Base-by-base conservation (phyloP, 2,888 invertebrate genomes). In the Epirrhoe tristata region DNA sequence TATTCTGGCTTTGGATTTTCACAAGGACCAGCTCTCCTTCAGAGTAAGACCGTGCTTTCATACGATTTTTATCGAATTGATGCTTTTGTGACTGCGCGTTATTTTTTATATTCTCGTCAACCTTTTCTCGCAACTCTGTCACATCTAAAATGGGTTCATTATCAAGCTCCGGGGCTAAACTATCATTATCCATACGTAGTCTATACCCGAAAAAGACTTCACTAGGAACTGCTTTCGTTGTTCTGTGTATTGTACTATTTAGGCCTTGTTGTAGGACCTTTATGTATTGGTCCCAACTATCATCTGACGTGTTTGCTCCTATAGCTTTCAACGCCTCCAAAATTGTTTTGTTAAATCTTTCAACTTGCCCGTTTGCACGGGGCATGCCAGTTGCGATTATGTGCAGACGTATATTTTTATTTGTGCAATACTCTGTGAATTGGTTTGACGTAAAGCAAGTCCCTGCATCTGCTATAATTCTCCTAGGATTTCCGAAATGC, bases 191-290 rank as follows among this genome's bases (percentile, higher is more conserved):
- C 17, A 17, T 50, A 6, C 17, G 50, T 16, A 50, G 17, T 8
- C 50, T 50, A 17, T 50, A 50, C 6, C 50, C 50, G 16, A 50
- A 50, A 17, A 50, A 50, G 7, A 50, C 16, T 50, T 50, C 50
- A 7, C 50, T 50, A 8, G 17, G 50, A 17, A 17, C 17, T 50
- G 50, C 50, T 17, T 16, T 17, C 5, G 50, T 50, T 50, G 50
- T 50, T 50, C 17, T 50, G 8, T 50, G 16, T 50, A 50, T 17
- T 6, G 50, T 50, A 17, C 50, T 50, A 50, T 50, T 50, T 50
- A 50, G 5, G 17, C 50, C 50, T 50, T 50, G 50, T 17, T 50
- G 50, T 6, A 50, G 16, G 17, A 16, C 8, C 6, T 16, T 17
- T 16, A 50, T 17, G 6, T 50, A 17, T 17, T 16, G 16, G 8